Base-by-base conservation (phyloP, 2,888 invertebrate species). In the Allophyes oxyacanthae region DNA sequence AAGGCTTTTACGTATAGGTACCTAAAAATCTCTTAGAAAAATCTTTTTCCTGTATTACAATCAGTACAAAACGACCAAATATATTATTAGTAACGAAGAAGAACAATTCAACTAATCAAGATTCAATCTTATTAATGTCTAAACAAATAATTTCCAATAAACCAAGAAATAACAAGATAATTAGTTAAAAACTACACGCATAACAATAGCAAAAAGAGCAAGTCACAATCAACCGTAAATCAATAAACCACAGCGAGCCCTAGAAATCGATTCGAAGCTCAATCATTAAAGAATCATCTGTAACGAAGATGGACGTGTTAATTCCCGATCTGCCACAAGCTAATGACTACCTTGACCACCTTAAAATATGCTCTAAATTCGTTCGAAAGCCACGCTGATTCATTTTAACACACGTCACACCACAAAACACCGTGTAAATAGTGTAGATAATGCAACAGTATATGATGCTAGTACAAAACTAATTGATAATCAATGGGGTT, bases 401-500 rank as follows among this genome's bases (percentile, higher is more conserved):
- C 74, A 78, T 85, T 88, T 86, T 82, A 84, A 86, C 85, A 38
- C 62, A 66, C 73, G 65, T 74, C 75, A 75, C 52, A 53, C 82
- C 84, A 87, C 87, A 88, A 89, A 85, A 79, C 78, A 76, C 85
- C 90, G 87, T 91, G 86, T 94, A 93, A 94, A 92, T 86, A 92
- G 86, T 91, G 90, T 90, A 87, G 85, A 91, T 92, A 93, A 94
- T 91, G 85, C 85, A 85, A 88, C 88, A 89, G 82, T 85, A 86
- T 82, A 88, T 88, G 89, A 89, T 90, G 89, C 87, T 84, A 89
- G 89, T 85, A 90, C 87, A 91, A 88, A 88, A 91, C 90, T 92
- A 93, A 94, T 94, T 92, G 93, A 93, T 93, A 93, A 94, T 92
- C 93, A 91, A 90, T 92, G 91, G 91, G 75, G 69, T 75, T 71